phyloP scores from a whole-genome alignment of 2,113 vertebrate genomes.

The Chascanopsetta lugubris region DNA sequence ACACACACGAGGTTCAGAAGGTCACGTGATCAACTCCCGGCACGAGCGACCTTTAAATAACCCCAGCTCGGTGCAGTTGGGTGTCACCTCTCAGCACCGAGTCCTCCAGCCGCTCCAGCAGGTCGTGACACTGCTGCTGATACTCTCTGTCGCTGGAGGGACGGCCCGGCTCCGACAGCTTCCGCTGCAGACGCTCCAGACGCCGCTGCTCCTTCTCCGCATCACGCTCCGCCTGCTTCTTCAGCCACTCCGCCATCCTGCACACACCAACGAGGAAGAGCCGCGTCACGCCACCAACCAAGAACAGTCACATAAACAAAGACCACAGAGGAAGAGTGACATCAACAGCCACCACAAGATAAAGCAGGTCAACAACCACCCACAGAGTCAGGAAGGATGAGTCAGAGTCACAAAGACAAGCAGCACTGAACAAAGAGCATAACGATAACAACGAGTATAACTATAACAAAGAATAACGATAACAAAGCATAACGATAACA shows the following conservation, averaged over 20 bases:
- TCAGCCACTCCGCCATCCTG: slow-evolving; percentile 98
- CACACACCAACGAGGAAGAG: slow-evolving; percentile 20
- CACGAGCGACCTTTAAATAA: no score
- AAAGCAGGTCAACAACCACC: no score
- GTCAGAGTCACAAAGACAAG: no score
- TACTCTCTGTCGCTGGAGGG: slow-evolving; percentile 85
- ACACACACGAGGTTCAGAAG: neutral
- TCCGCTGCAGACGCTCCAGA: slow-evolving; percentile 89
- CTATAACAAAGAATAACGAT: no score
- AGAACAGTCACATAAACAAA: neutral
- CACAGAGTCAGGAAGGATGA: no score
- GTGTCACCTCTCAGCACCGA: no score
- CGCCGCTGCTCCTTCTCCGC: slow-evolving; percentile 92
- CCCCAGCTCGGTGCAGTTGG: no score
- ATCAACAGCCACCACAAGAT: no score
- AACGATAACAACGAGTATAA: no score
- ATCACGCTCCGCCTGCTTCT: slow-evolving; percentile 92
- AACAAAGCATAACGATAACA: no score
- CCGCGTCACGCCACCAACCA: neutral
- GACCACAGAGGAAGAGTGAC: neutral
- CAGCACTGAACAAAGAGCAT: no score
- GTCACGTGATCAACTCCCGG: neutral
- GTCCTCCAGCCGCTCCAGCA: slow-evolving; percentile 92
- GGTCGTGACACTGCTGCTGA: slow-evolving; percentile 90
- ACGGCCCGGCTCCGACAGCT: slow-evolving; percentile 88